A percentile compares a stretch with the other conserved stretches of the same genome.
Evolutionary conservation across 2,113 vertebrate genomes (phyloP).

Genomic region (Planiliza haematocheilus): DNA sequence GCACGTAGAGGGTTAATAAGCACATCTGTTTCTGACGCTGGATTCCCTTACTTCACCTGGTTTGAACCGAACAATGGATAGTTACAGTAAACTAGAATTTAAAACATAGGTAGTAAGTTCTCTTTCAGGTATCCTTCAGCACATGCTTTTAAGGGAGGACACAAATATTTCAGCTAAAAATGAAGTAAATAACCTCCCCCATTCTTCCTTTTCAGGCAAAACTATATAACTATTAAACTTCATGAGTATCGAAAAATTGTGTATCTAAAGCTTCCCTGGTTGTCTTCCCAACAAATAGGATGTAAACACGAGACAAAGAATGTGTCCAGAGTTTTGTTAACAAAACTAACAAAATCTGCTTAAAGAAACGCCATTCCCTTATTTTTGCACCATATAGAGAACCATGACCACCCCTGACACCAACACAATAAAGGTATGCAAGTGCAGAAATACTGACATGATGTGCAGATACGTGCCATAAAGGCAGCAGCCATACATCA

Average conservation of each 20-base stretch:
- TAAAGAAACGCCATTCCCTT: not conserved
- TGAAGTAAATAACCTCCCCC: not conserved
- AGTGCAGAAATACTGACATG: no score
- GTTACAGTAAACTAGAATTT: slow-evolving; percentile 2
- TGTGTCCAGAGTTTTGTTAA: slow-evolving; percentile 1
- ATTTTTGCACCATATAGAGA: slow-evolving; percentile 7
- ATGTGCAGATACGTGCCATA: not conserved
- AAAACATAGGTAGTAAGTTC: not conserved
- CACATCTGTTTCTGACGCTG: not conserved
- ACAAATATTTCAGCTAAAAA: not conserved
- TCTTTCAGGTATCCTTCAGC: not conserved
- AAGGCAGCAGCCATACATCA: not conserved
- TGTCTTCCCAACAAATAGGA: not conserved
- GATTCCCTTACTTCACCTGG: not conserved
- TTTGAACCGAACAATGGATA: slow-evolving; percentile 1
- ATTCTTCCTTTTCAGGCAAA: not conserved
- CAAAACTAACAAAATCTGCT: not conserved
- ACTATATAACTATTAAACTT: not conserved
- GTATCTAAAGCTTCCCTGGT: slow-evolving; percentile 37
- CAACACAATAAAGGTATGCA: slow-evolving; percentile 7
- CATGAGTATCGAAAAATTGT: slow-evolving; percentile 7
- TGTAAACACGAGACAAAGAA: slow-evolving; percentile 48
- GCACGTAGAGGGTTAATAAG: not conserved
- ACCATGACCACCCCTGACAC: slow-evolving; percentile 7
- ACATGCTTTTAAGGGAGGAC: not conserved